Evolutionary conservation across 2,888 invertebrate genomes (phyloP).

Genomic region (Anarsia innoxiella): DNA sequence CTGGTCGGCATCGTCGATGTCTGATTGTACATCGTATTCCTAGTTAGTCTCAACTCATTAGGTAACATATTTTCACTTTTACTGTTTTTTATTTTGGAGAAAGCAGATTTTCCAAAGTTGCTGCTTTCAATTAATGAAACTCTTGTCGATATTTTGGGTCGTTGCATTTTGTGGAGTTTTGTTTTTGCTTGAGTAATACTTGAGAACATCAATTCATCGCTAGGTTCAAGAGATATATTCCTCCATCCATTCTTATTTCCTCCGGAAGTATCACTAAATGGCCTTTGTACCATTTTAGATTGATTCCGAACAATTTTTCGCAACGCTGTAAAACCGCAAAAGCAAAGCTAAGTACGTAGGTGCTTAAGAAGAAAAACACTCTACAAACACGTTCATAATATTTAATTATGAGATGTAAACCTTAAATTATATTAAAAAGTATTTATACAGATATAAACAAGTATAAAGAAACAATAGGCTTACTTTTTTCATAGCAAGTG

Average conservation of each 20-base stretch:
- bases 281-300: constrained; percentile 60
- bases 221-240: constrained; percentile 14
- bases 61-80: constrained; percentile 21
- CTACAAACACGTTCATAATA: too few species aligned
- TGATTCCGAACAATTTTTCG: constrained; percentile 61
- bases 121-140: constrained; percentile 34
- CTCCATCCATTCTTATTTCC: constrained; percentile 13
- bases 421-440: too few species aligned
- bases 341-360: too few species aligned
- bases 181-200: constrained; percentile 32
- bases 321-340: constrained; percentile 55
- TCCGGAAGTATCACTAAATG: constrained; percentile 40
- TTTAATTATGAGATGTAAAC: too few species aligned
- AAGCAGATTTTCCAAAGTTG: constrained; percentile 28
- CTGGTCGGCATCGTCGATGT: constrained; percentile 18
- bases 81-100: constrained; percentile 28
- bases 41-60: constrained; percentile 34
- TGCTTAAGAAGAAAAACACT: too few species aligned
- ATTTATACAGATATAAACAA: too few species aligned
- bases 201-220: constrained; percentile 28
- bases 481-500: constrained; percentile 52
- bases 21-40: constrained; percentile 31
- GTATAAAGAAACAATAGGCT: constrained; percentile 15
- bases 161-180: constrained; percentile 35
- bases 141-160: constrained; percentile 42